These are phyloP conservation scores for Carcina quercana DNA, from an alignment of 2,888 invertebrate genomes.

Conservation along the genomic window DNA sequence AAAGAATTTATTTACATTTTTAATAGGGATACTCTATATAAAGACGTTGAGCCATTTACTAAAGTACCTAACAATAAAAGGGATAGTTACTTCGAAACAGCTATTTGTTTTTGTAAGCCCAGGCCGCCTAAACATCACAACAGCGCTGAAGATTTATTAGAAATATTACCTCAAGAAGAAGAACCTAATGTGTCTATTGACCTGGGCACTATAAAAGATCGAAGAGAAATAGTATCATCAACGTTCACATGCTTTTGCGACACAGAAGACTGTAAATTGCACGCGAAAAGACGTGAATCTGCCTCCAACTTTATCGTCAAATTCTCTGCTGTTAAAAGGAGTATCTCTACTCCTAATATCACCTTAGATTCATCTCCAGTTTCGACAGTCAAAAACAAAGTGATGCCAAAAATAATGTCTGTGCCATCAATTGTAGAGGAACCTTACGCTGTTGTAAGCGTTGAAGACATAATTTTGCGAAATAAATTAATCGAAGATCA, in stretches of 20 bases:
- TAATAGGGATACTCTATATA: conserved; percentile 57
- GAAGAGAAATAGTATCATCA: conserved; percentile 40
- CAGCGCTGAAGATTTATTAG: conserved; percentile 62
- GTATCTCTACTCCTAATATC: conserved; percentile 64
- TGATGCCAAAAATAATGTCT: conserved; percentile 49
- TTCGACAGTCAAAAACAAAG: conserved; percentile 35
- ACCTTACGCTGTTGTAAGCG: conserved; percentile 48
- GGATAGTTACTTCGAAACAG: conserved; percentile 62
- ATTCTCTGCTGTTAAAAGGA: conserved; percentile 61
- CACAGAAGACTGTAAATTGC: conserved; percentile 46
- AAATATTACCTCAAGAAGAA: conserved; percentile 31
- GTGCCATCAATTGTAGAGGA: conserved; percentile 54
- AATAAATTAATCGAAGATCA: conserved; percentile 23
- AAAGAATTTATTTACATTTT: conserved; percentile 63
- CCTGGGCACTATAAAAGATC: conserved; percentile 36
- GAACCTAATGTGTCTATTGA: conserved; percentile 47
- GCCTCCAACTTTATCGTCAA: conserved; percentile 46
- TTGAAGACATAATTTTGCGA: conserved; percentile 41
- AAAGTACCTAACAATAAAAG: conserved; percentile 44
- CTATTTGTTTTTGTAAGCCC: conserved; percentile 65
- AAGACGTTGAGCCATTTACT: conserved; percentile 44
- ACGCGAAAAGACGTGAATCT: conserved; percentile 44
- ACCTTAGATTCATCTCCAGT: conserved; percentile 46
- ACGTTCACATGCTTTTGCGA: conserved; percentile 67
- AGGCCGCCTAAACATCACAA: conserved; percentile 52